Percentiles rank a stretch among this genome's conserved stretches.
Conservation (phyloP, 2,113 vertebrate genomes). For the Zootoca vivipara region DNA sequence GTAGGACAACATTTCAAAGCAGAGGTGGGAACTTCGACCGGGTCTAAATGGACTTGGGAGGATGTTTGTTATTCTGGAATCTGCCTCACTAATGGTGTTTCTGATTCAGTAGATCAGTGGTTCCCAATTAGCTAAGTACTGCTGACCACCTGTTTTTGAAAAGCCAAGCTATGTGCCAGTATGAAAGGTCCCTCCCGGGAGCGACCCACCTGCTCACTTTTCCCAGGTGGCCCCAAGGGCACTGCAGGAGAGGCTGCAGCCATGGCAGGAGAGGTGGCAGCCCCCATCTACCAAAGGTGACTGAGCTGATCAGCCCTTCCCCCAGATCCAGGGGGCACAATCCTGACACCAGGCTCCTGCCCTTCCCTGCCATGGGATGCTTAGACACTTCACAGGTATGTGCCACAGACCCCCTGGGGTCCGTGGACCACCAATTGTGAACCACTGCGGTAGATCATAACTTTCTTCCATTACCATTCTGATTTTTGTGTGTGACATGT, state of each 20-base stretch:
- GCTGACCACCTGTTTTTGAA: no score
- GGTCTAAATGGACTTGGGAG: not conserved
- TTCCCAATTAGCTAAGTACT: no score
- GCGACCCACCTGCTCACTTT: conserved; percentile 74
- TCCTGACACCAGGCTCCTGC: conserved; percentile 5
- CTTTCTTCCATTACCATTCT: not conserved
- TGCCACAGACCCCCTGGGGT: no score
- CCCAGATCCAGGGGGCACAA: conserved; percentile 48
- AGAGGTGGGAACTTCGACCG: not conserved
- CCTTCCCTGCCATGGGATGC: conserved; percentile 68
- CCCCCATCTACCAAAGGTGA: conserved; percentile 62
- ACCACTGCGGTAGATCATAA: no score
- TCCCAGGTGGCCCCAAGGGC: conserved; percentile 63
- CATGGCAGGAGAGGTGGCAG: conserved; percentile 56
- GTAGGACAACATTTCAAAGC: not conserved
- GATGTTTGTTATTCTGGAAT: not conserved
- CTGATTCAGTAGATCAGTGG: not conserved
- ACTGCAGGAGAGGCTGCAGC: conserved; percentile 51
- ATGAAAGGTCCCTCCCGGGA: not conserved
- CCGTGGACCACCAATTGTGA: no score
- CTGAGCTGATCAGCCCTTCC: conserved; percentile 84
- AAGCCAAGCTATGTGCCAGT: no score
- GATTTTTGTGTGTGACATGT: not conserved
- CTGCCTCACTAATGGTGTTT: not conserved
- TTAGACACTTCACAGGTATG: not conserved